phyloP scores from a whole-genome alignment of 2,113 vertebrate species.

The Columba janthina region DNA sequence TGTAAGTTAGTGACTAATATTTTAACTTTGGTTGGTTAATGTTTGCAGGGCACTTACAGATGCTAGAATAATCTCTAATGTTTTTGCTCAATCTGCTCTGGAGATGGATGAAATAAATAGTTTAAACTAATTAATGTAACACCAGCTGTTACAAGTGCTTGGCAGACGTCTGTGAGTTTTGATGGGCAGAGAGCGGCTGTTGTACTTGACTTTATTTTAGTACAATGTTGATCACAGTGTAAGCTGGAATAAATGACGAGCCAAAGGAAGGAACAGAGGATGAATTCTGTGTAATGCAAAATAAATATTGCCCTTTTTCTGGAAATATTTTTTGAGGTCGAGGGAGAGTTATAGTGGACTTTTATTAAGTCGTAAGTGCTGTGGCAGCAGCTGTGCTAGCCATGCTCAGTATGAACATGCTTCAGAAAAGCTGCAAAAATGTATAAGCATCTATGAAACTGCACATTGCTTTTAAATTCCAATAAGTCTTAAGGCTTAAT shows the following conservation, averaged over 20 bases:
- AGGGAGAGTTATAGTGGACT: constrained; percentile 26
- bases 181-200: constrained; percentile 94
- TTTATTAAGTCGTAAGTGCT: constrained; percentile 47
- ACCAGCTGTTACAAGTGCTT: constrained; percentile 99
- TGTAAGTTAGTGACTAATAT: constrained; percentile 87
- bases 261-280: constrained; percentile 83
- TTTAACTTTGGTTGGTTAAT: constrained; percentile 93
- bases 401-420: background rate
- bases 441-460: background rate
- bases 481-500: constrained; percentile 16
- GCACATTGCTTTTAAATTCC: constrained; percentile 45
- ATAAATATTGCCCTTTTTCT: constrained; percentile 69
- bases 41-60: constrained; percentile 99
- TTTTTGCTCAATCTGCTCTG: constrained; percentile 99
- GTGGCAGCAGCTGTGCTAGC: constrained; percentile 55
- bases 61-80: constrained; percentile 99
- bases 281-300: constrained; percentile 71
- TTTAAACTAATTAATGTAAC: constrained; percentile 99
- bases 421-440: constrained; percentile 24
- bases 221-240: constrained; percentile 95
- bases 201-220: constrained; percentile 94
- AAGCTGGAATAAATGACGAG: constrained; percentile 95
- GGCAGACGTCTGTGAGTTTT: constrained; percentile 99
- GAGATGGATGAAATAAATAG: constrained; percentile 99
- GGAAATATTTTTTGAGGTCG: constrained; percentile 51